Evolutionary conservation across 1,140 invertebrate species (phyloP).

Genomic region (Plodia interpunctella): DNA sequence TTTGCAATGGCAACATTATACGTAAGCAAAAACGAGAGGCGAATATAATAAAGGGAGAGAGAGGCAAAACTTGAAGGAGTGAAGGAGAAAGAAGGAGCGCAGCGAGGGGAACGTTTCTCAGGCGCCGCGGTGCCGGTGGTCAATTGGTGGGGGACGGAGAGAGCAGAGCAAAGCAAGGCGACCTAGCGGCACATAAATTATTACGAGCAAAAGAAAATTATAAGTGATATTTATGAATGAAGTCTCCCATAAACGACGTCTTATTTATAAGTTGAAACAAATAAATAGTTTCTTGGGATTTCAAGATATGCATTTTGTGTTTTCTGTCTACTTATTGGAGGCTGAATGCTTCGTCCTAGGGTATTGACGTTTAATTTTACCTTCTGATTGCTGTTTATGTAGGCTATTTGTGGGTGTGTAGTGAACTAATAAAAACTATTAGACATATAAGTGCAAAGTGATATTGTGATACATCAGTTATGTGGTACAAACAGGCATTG

Average conservation of each 20-base stretch:
- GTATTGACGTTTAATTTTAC: slow-evolving; percentile 60
- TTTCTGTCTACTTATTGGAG: background rate
- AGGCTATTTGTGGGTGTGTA: slow-evolving; percentile 46
- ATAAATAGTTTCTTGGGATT: background rate
- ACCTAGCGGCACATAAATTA: no score
- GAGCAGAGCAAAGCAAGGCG: no score
- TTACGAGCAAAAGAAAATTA: slow-evolving; percentile 5
- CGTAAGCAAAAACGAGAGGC: no score
- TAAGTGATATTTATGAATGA: slow-evolving; percentile 33
- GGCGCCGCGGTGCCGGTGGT: no score
- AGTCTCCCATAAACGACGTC: slow-evolving; percentile 20
- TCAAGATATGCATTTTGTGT: background rate
- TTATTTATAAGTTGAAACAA: slow-evolving; percentile 14
- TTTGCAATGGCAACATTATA: no score
- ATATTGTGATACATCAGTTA: slow-evolving; percentile 48
- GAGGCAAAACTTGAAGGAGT: no score
- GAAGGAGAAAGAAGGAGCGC: no score
- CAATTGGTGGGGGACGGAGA: no score
- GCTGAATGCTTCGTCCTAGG: slow-evolving; percentile 36
- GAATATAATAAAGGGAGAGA: no score
- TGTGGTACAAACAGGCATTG: slow-evolving; percentile 58
- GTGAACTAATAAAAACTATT: slow-evolving; percentile 29
- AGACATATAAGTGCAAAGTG: slow-evolving; percentile 42
- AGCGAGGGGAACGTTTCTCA: no score
- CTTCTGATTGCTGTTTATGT: slow-evolving; percentile 57